Evolutionary conservation across 92 coral and sea anemone genomes (phyloP).

Genomic region (Pocillopora grandis): DNA sequence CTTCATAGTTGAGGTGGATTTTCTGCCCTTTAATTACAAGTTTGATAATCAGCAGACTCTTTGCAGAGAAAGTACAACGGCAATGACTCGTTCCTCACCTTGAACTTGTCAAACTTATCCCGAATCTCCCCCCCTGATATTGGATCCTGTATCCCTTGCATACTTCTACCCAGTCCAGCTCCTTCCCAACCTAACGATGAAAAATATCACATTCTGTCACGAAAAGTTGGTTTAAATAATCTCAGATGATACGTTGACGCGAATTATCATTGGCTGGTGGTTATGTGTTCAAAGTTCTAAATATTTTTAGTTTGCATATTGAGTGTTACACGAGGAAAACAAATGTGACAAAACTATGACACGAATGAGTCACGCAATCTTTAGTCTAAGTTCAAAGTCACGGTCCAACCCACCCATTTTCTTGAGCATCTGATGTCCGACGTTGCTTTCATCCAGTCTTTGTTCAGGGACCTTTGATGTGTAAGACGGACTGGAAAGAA

Average conservation of each 20-base stretch:
- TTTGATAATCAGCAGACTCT: too few species aligned
- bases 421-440: conserved; percentile 93
- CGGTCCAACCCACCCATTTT: conserved; percentile 80
- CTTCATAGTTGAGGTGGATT: too few species aligned
- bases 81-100: conserved; percentile 56
- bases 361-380: background rate
- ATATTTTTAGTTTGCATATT: background rate
- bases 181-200: conserved; percentile 90
- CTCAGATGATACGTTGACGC: background rate
- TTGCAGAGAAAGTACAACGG: too few species aligned
- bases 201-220: background rate
- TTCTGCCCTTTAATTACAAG: too few species aligned
- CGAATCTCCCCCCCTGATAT: conserved; percentile 92
- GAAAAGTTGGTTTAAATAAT: background rate
- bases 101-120: conserved; percentile 86
- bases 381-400: too few species aligned
- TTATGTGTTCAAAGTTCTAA: too few species aligned
- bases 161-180: conserved; percentile 90
- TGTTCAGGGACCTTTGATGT: conserved; percentile 68
- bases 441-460: conserved; percentile 89
- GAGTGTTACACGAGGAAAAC: background rate
- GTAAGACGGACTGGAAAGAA: conserved; percentile 59
- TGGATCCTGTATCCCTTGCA: conserved; percentile 95
- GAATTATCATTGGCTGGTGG: too few species aligned
- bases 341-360: too few species aligned